phyloP scores from a whole-genome alignment of 2,888 invertebrate genomes.

The Sycophila texana region DNA sequence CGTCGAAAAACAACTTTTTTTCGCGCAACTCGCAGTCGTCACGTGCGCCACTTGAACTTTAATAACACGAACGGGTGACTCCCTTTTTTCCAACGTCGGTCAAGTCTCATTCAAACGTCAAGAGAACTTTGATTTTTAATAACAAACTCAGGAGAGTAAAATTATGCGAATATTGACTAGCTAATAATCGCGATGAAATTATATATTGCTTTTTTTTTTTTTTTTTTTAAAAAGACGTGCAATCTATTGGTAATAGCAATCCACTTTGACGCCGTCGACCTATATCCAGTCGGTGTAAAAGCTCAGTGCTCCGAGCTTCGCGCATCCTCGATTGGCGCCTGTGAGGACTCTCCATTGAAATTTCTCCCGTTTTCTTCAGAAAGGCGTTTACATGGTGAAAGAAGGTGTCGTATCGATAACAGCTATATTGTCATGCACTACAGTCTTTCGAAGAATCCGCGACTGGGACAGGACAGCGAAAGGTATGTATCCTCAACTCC shows the following conservation, averaged over 20 bases:
- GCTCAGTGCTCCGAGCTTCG: no score
- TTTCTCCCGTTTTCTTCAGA: slow-evolving; percentile 23
- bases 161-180: no score
- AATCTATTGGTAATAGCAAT: not conserved
- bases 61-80: not conserved
- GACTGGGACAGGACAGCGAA: slow-evolving; percentile 46
- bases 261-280: no score
- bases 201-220: no score
- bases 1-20: not conserved
- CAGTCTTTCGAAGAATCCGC: slow-evolving; percentile 68
- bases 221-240: not conserved
- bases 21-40: not conserved
- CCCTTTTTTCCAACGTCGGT: not conserved
- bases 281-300: no score
- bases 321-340: not conserved
- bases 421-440: slow-evolving; percentile 73
- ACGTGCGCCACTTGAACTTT: not conserved
- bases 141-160: no score
- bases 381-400: slow-evolving; percentile 45
- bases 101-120: not conserved
- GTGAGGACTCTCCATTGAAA: not conserved
- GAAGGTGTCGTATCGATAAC: slow-evolving; percentile 56
- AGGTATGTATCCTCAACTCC: slow-evolving; percentile 26
- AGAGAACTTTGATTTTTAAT: not conserved
- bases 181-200: no score